Conservation (phyloP, 2,888 invertebrate genomes). For the Syrphus vitripennis region DNA sequence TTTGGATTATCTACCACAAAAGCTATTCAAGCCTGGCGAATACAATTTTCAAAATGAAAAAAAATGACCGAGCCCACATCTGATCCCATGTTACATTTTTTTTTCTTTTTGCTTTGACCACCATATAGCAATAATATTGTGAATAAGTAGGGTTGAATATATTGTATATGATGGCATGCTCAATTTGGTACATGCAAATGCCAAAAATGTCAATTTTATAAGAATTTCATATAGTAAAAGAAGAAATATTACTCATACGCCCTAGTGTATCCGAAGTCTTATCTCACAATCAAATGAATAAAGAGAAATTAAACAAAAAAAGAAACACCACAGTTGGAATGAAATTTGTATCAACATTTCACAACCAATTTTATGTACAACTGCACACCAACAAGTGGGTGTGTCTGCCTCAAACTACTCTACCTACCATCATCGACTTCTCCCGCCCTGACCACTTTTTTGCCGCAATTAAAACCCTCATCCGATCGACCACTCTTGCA, state of each 20-base stretch:
- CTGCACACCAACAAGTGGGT: conserved; percentile 51
- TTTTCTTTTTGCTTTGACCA: background rate
- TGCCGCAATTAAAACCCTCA: conserved; percentile 38
- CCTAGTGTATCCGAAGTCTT: background rate
- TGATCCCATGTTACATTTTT: background rate
- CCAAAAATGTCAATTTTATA: background rate
- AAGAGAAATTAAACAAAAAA: background rate
- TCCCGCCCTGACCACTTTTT: background rate
- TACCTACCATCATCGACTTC: background rate
- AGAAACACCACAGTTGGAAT: background rate
- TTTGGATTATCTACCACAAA: background rate
- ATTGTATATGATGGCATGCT: background rate
- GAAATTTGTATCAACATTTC: conserved; percentile 17
- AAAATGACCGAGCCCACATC: background rate
- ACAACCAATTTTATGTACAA: conserved; percentile 22
- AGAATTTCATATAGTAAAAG: background rate
- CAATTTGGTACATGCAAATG: background rate
- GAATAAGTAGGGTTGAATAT: background rate
- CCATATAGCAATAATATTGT: background rate
- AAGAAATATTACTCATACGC: conserved; percentile 12
- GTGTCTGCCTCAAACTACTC: background rate
- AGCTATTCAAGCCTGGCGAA: background rate
- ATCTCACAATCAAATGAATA: conserved; percentile 1
- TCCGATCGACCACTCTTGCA: conserved; percentile 39
- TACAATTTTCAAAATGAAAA: background rate